A percentile compares a stretch with the other conserved stretches of the same genome.
phyloP scores from a whole-genome alignment of 1,140 invertebrate genomes.

The Drosophila orosa region DNA sequence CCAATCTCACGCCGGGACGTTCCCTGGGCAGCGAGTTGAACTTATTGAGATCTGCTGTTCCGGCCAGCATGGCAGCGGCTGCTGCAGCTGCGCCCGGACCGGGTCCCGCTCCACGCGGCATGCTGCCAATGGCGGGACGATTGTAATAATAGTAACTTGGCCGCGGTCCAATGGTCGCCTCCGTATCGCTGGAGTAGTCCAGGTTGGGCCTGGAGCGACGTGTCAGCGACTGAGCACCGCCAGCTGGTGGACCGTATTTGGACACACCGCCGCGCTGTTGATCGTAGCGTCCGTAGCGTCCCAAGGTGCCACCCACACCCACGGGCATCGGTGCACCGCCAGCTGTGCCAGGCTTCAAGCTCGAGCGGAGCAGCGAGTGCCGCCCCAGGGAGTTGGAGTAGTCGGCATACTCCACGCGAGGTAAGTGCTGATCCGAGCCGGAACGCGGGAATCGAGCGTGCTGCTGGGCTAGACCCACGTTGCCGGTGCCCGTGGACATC shows the following conservation, averaged over 20 bases:
- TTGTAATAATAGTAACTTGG: conserved; percentile 92
- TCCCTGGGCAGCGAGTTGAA: conserved; percentile 91
- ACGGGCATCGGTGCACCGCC: conserved; percentile 63
- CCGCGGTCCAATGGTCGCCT: conserved; percentile 92
- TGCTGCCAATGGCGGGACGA: conserved; percentile 84
- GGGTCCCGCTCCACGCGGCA: conserved; percentile 84
- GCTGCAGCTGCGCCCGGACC: conserved; percentile 61
- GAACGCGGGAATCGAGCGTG: conserved; percentile 88
- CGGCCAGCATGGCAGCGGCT: conserved; percentile 81
- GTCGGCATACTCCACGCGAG: conserved; percentile 91
- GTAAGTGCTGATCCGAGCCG: conserved; percentile 93
- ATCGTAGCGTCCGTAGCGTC: conserved; percentile 83
- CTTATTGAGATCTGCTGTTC: conserved; percentile 84
- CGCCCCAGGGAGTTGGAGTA: conserved; percentile 88
- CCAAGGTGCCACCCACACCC: conserved; percentile 80
- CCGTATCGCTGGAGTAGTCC: conserved; percentile 97
- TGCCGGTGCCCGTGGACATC: conserved; percentile 86
- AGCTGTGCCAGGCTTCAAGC: conserved; percentile 88
- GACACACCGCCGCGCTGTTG: conserved; percentile 65
- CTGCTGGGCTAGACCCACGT: conserved; percentile 77
- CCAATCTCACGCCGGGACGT: conserved; percentile 86
- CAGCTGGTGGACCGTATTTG: conserved; percentile 73
- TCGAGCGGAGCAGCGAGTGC: conserved; percentile 90
- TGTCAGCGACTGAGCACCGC: conserved; percentile 85
- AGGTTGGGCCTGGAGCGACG: conserved; percentile 90